A percentile compares a stretch with the other conserved stretches of the same genome.
Conservation (phyloP, 2,888 invertebrate species). For the Chydorus sphaericus region DNA sequence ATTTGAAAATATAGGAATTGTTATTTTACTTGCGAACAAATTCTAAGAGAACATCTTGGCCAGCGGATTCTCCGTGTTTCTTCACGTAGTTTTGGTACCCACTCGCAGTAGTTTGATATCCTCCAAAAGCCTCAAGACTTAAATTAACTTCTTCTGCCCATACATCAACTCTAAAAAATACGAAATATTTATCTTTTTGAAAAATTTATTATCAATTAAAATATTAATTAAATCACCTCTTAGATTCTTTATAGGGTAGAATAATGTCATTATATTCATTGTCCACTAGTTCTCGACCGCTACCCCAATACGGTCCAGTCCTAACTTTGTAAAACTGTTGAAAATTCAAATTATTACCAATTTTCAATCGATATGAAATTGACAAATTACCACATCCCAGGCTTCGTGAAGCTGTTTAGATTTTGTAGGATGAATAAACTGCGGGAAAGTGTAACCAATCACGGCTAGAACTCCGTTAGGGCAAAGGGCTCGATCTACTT, state of each 20-base stretch:
- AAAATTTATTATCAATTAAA: not conserved
- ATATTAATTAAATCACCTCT: not conserved
- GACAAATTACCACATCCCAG: not conserved
- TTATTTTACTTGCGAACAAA: not conserved
- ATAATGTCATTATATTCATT: not conserved
- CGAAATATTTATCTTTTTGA: not conserved
- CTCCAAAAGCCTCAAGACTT: not conserved
- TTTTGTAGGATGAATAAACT: not conserved
- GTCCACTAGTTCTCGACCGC: not conserved
- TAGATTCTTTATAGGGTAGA: not conserved
- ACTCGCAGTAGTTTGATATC: constrained; percentile 2
- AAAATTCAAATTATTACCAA: not conserved
- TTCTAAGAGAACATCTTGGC: constrained; percentile 2
- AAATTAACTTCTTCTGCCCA: not conserved
- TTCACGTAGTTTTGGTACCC: constrained; percentile 4
- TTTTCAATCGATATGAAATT: not conserved
- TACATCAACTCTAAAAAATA: not conserved
- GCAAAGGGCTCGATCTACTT: constrained; percentile 26
- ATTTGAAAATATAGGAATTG: not conserved
- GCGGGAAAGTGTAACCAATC: constrained; percentile 15
- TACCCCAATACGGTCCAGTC: constrained; percentile 5
- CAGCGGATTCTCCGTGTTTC: not conserved
- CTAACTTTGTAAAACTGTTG: not conserved
- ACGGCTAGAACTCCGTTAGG: constrained; percentile 25
- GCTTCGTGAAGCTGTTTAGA: not conserved